Percentiles rank a stretch among this genome's conserved stretches.
Evolutionary conservation across 2,888 invertebrate genomes (phyloP).

Genomic region (Pardosa pseudoannulata): DNA sequence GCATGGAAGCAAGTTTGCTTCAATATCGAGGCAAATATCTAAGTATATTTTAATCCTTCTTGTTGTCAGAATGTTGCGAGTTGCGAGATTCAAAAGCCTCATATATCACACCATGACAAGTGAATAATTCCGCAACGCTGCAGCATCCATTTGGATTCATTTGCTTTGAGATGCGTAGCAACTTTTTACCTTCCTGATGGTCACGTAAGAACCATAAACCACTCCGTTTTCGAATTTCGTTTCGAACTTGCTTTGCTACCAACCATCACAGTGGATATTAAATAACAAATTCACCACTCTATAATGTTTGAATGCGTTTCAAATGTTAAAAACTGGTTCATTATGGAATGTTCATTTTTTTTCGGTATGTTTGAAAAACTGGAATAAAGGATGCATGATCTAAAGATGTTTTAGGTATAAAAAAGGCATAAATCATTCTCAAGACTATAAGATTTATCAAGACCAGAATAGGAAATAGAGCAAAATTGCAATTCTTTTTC

Average conservation of each 20-base stretch:
- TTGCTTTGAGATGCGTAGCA: background rate
- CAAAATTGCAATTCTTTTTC: background rate
- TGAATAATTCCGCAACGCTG: background rate
- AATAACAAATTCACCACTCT: background rate
- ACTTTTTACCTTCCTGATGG: background rate
- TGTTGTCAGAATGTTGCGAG: no score
- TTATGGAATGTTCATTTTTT: background rate
- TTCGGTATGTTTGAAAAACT: background rate
- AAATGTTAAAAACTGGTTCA: background rate
- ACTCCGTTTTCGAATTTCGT: background rate
- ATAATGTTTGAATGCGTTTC: background rate
- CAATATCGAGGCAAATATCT: no score
- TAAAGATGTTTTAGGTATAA: background rate
- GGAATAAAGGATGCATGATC: background rate
- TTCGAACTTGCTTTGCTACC: background rate
- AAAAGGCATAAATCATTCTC: background rate
- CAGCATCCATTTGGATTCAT: background rate
- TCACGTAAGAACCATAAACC: background rate
- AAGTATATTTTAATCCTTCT: no score
- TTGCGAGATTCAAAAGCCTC: background rate
- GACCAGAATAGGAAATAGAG: background rate
- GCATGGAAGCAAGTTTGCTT: no score
- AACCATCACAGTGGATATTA: background rate
- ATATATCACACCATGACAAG: background rate
- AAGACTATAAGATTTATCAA: background rate